A percentile compares a stretch with the other conserved stretches of the same genome.
These are phyloP conservation scores for Calephelis nemesis DNA, from an alignment of 1,140 invertebrate genomes.

Conservation along the genomic window DNA sequence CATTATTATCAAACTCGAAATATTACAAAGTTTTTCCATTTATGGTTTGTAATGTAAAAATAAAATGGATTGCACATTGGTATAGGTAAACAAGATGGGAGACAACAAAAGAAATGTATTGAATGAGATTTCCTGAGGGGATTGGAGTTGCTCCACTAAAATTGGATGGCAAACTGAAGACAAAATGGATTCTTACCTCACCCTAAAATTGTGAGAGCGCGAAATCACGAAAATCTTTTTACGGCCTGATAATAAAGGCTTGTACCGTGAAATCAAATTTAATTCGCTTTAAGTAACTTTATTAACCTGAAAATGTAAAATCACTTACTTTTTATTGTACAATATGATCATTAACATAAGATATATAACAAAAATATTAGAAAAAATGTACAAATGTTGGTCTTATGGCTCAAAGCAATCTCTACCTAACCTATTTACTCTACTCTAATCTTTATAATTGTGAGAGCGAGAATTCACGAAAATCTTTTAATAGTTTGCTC, in stretches of 20 bases:
- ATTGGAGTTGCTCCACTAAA: conserved; percentile 53
- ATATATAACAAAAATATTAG: too few species aligned
- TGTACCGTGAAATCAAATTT: neutral
- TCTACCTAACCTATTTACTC: too few species aligned
- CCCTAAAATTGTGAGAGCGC: neutral
- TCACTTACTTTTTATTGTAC: too few species aligned
- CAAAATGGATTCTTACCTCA: conserved; percentile 40
- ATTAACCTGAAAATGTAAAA: too few species aligned
- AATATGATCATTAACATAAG: too few species aligned
- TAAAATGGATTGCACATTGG: neutral
- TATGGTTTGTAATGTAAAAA: conserved; percentile 1
- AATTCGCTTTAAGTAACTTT: neutral
- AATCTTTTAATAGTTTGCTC: too few species aligned
- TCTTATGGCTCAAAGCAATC: too few species aligned
- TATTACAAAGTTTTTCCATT: too few species aligned
- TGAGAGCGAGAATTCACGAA: too few species aligned
- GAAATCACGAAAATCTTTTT: conserved; percentile 4
- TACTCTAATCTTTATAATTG: too few species aligned
- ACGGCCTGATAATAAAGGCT: neutral
- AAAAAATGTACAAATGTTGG: too few species aligned
- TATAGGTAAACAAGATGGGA: conserved; percentile 34
- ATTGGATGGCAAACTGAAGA: conserved; percentile 54
- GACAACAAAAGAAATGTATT: conserved; percentile 42
- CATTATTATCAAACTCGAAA: too few species aligned
- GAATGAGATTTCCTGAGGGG: conserved; percentile 50